Evolutionary conservation across 2,797 vertebrate genomes (phyloP), one percentile per base, ranked within the genome.

Genomic region (Peromyscus nudipes): DNA sequence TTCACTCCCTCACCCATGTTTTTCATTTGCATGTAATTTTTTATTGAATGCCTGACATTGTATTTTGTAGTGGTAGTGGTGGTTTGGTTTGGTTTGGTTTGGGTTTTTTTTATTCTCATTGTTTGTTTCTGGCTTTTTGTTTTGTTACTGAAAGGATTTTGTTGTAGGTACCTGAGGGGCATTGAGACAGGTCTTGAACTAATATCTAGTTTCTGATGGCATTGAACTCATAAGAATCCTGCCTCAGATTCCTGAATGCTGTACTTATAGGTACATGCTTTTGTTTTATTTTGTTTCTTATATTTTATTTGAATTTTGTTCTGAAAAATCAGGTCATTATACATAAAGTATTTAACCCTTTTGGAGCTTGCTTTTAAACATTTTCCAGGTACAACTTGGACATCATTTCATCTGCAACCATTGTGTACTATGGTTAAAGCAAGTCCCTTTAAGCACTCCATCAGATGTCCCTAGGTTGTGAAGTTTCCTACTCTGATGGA

Each of bases 1-100:
- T 52, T 49, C 67, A 46, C 4, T 55, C 57, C 62, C 37, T 40
- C 64, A 88, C 34, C 8, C 49, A 8, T 60, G 46, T 71, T 34
- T 91, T 94, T 55, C 31, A 90, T 40, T 79, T 43, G 25, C 25
- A 81, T 46, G 14, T 57, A 77, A 77, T 76, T 87, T 95, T 96
- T 82, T 81, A 49, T 81, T 49, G 37, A 64, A 86, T 89, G 11
- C 19, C 55, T 65, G 13, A 40, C 4, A 60, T 7, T 76, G n/a
- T 21, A 46, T 84, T 65, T 83, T 46, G 25, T 12, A 2, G 29
- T 64, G 25, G 17, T 84, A 40, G 8, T 65, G 60, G 60, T 55
- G 27, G 27, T 40, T 82, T 60, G 2, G 23, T 40, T 82, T 60
- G 2, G 23, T 82, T 83, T 80, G 11, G 83, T n/a, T 69, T 49